Evolutionary conservation across 2,113 vertebrate genomes (phyloP).

Genomic region (Eurypyga helias): DNA sequence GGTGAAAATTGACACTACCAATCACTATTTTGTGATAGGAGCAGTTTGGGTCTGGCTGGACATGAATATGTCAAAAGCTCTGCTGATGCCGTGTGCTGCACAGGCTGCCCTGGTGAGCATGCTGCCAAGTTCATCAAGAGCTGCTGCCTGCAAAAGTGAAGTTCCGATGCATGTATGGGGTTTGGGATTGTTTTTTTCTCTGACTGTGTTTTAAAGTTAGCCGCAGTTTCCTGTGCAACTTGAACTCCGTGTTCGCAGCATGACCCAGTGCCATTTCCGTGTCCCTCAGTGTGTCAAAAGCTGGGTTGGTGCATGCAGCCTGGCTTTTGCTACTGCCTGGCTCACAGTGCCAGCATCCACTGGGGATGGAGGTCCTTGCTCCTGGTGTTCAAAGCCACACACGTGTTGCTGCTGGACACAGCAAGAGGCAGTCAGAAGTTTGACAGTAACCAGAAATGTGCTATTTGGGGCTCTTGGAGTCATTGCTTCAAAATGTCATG

Average conservation of each 20-base stretch:
- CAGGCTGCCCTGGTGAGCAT: neutral
- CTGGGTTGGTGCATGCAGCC: neutral
- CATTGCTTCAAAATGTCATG: rapidly evolving
- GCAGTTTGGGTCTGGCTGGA: neutral
- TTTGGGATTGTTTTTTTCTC: neutral
- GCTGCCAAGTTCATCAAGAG: neutral
- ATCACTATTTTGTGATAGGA: neutral
- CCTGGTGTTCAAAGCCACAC: neutral
- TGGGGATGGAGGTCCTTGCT: neutral
- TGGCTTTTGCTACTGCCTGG: neutral
- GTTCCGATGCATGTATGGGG: neutral
- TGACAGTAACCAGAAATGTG: neutral
- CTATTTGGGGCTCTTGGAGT: neutral
- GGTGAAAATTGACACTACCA: neutral
- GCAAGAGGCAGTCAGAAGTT: neutral
- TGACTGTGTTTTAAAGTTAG: neutral
- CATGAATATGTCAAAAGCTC: neutral
- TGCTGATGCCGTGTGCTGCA: neutral
- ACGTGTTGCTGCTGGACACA: neutral
- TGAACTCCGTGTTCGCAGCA: neutral
- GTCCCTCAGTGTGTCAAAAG: neutral
- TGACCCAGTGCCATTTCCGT: neutral
- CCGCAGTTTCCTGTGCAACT: neutral
- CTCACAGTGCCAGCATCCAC: neutral
- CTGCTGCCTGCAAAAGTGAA: neutral